Evolutionary conservation across 2,113 vertebrate genomes (phyloP), one percentile per base, ranked within the genome.

Genomic region (Meles meles): DNA sequence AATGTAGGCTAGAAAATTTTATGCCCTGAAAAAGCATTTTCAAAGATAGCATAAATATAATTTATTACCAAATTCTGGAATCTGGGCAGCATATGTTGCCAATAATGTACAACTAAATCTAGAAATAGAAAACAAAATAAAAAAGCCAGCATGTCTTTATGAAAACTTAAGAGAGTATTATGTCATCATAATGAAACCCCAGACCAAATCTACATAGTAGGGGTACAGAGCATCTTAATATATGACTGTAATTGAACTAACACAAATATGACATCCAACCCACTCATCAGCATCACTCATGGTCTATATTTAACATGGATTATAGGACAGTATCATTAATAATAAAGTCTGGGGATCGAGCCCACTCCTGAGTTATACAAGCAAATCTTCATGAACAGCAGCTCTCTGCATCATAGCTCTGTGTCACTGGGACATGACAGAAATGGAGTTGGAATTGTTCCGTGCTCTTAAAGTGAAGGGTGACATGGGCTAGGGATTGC

Each of bases 121-220:
- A 77, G 96, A 97, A 90, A 96, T 83, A 96, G 92, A 97, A 97
- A 96, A 84, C 85, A 97, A 87, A 87, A 93, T 96, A 55, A 83
- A 94, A 95, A 97, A 94, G 57, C 81, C 93, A 96, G 86, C 93
- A 69, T 97, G 91, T 93, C 96, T 96, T 94, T 71, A 96, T 96
- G 95, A 92, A 96, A 94, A 97, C 63, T 21, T 21, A 80, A 79
- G 79, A 77, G 86, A 92, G 37, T 84, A 93, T 95, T 82, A 94
- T 96, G 97, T 96, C 95, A 94, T 89, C 59, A 69, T 96, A 96
- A 94, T 96, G 95, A 96, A 96, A 37, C 47, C 71, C 69, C 80
- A 82, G 82, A 92, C 83, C 85, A 95, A 85, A 89, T 88, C 88
- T 91, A 55, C 59, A 49, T 82, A 27, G 85, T 42, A 82, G 95